phyloP scores from a whole-genome alignment of 2,113 vertebrate genomes.

The Benitochromis conjunctus region DNA sequence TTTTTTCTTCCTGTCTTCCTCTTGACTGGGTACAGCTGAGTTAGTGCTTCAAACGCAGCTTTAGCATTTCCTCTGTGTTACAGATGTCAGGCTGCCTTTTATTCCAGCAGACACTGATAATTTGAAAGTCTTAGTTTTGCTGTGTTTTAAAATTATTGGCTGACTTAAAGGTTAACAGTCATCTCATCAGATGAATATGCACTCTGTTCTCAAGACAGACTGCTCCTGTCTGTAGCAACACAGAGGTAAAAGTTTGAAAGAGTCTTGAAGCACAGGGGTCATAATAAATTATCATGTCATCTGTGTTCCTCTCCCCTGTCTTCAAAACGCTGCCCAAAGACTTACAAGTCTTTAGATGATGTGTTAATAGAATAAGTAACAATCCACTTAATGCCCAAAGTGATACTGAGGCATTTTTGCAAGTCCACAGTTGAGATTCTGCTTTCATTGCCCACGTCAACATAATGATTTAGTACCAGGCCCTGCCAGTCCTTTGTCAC shows the following conservation, averaged over 20 bases:
- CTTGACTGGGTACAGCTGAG: neutral
- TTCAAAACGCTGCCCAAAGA: conserved; percentile 25
- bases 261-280: conserved; percentile 22
- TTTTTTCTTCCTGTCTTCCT: neutral
- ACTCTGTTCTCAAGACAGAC: conserved; percentile 64
- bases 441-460: conserved; percentile 61
- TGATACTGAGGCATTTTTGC: conserved; percentile 64
- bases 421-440: conserved; percentile 55
- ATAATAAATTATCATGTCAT: conserved; percentile 52
- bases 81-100: conserved; percentile 16
- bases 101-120: conserved; percentile 22
- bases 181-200: conserved; percentile 78
- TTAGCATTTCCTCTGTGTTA: neutral
- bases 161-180: conserved; percentile 90
- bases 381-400: conserved; percentile 68
- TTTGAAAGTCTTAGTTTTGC: conserved; percentile 33
- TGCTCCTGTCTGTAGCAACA: neutral
- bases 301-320: neutral
- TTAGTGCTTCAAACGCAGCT: neutral
- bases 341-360: conserved; percentile 50
- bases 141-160: conserved; percentile 79
- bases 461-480: conserved; percentile 67
- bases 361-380: conserved; percentile 66
- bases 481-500: conserved; percentile 72
- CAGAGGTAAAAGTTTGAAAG: conserved; percentile 39